Conservation (phyloP, 1,140 invertebrate genomes). For the Xylocopa sonorina region DNA sequence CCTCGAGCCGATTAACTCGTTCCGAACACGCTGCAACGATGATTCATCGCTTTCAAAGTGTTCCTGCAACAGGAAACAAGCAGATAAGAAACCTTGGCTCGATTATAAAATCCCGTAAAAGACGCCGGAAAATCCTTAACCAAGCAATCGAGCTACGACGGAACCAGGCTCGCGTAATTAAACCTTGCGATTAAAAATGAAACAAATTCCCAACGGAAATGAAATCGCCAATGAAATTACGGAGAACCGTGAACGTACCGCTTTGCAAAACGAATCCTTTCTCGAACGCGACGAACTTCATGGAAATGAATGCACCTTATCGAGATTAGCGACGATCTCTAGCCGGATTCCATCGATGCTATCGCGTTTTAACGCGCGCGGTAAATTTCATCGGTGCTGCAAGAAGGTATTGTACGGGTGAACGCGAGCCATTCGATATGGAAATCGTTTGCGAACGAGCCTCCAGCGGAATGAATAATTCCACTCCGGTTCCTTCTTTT, state of each 20-base stretch:
- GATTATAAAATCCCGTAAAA: not conserved
- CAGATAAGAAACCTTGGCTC: constrained; percentile 4
- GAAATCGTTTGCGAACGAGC: constrained; percentile 17
- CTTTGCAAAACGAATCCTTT: not conserved
- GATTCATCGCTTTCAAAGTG: constrained; percentile 16
- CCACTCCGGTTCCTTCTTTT: constrained; percentile 3
- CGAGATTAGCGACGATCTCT: not conserved
- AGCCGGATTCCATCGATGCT: not conserved
- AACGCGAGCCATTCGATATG: not conserved
- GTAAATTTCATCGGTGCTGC: not conserved
- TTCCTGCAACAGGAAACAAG: constrained; percentile 4
- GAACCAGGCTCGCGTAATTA: not conserved
- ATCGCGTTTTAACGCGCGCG: not conserved
- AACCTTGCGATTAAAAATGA: not conserved
- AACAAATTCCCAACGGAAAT: not conserved
- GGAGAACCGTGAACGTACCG: not conserved
- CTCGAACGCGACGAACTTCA: not conserved
- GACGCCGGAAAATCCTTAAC: not conserved
- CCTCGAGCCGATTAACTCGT: not conserved
- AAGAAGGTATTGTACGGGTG: not conserved
- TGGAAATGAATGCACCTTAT: not conserved
- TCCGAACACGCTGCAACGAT: not conserved
- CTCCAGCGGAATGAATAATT: constrained; percentile 10
- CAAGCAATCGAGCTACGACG: too few relatives aligned
- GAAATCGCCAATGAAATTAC: too few relatives aligned